Conservation (phyloP, 2,797 vertebrate genomes). For the Trichosurus vulpecula region DNA sequence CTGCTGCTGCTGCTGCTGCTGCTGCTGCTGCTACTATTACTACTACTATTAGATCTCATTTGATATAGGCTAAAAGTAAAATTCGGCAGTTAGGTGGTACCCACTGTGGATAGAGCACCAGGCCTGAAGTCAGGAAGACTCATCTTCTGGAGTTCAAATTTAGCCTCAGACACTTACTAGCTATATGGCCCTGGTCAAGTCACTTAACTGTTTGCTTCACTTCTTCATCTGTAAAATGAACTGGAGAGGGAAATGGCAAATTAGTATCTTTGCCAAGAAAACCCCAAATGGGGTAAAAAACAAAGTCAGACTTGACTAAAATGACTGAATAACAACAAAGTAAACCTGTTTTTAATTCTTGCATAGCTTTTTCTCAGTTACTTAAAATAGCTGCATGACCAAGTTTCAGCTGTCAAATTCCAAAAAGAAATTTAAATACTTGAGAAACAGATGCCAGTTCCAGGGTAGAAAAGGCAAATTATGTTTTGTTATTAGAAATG, state of each 20-base stretch:
- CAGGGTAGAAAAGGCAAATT: constrained; percentile 42
- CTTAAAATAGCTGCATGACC: constrained; percentile 52
- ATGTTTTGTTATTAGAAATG: constrained; percentile 36
- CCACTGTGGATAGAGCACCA: background rate
- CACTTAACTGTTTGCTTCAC: background rate
- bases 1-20: background rate
- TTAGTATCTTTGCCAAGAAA: background rate
- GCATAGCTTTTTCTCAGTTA: constrained; percentile 38
- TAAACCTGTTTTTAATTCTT: constrained; percentile 56
- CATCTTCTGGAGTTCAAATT: background rate
- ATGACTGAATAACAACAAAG: background rate
- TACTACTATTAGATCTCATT: background rate
- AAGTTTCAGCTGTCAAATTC: constrained; percentile 51
- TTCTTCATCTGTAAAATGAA: background rate
- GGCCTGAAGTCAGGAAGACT: background rate
- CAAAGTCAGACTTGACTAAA: background rate
- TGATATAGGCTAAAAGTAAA: background rate
- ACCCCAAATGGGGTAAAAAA: background rate
- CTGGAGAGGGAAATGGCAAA: background rate
- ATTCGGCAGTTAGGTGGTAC: background rate
- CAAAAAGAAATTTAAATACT: constrained; percentile 53
- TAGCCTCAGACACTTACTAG: background rate
- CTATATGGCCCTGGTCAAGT: background rate
- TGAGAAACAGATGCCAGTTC: constrained; percentile 43
- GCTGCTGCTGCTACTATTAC: too few relatives aligned